Evolutionary conservation across 2,888 invertebrate genomes (phyloP).

Genomic region (Diaperis boleti): DNA sequence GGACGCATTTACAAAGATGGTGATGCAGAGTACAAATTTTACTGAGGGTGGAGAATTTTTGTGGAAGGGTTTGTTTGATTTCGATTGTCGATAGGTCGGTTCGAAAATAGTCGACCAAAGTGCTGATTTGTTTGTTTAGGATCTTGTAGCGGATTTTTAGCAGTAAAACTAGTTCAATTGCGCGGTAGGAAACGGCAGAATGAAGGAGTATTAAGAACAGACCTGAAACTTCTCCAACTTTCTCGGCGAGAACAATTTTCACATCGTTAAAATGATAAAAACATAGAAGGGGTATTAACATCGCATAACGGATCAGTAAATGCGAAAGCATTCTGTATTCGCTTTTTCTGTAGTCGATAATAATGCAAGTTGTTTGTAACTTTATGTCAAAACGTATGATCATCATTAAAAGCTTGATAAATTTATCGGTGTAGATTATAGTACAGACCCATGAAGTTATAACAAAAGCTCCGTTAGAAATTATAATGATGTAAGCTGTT

Average conservation of each 20-base stretch:
- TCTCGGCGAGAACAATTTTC: background rate
- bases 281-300: background rate
- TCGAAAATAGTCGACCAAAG: background rate
- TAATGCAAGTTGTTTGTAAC: conserved; percentile 2
- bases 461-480: background rate
- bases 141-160: conserved; percentile 7
- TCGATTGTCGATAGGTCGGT: background rate
- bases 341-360: conserved; percentile 3
- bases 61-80: background rate
- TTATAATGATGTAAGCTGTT: background rate
- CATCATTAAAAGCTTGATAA: background rate
- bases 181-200: background rate
- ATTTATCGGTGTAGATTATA: background rate
- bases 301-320: background rate
- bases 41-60: background rate
- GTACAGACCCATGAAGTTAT: background rate
- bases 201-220: background rate
- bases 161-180: conserved; percentile 6
- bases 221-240: background rate
- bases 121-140: conserved; percentile 15
- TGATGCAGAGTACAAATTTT: conserved; percentile 25
- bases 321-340: background rate
- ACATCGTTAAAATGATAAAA: background rate
- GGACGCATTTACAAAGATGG: conserved; percentile 14
- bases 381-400: conserved; percentile 1